Base-by-base conservation (phyloP, 2,888 invertebrate genomes). In the Deilephila porcellus region DNA sequence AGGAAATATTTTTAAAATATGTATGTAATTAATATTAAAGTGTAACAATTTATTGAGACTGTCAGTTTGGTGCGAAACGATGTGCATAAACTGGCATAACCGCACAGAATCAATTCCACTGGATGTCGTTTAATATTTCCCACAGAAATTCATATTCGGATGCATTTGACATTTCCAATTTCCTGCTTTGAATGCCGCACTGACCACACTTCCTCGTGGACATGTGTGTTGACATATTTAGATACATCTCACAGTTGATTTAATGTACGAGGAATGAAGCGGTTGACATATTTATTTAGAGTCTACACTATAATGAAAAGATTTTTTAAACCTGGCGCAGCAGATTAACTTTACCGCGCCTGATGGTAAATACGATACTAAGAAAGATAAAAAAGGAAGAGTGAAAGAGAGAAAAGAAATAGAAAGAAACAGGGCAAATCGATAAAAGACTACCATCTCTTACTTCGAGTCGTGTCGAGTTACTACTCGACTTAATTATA, bases 141-240 rank as follows among this genome's bases (percentile, higher is more conserved):
- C 75, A 74, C 70, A 76, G 73, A 76, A 34, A 74, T 75, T 72
- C 74, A 60, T 60, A 74, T 72, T 75, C 81, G 80, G 77, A 81
- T 89, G 89, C 85, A 80, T 85, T 84, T 92, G 93, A 92, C 93
- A 83, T 88, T 90, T 86, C 87, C 87, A 85, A 93, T 92, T 92
- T 93, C 92, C 93, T 87, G 86, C 81, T 83, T 83, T 83, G 79
- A 74, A 76, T 72, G 76, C 77, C 78, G 73, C 70, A 72, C 78
- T 84, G 83, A 84, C 84, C 86, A 79, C 80, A 76, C 76, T 70
- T 74, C 72, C 70, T 11, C 62, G 34, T 37, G 59, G 67, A 67
- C 64, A 53, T 64, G 45, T 32, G 53, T 20, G 3, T 37, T 34
- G 72, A 34, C 64, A 32, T 56, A 64, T 72, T 72, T 56, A 37